phyloP scores from a whole-genome alignment of 2,797 vertebrate genomes.

The Chaunax sp. region DNA sequence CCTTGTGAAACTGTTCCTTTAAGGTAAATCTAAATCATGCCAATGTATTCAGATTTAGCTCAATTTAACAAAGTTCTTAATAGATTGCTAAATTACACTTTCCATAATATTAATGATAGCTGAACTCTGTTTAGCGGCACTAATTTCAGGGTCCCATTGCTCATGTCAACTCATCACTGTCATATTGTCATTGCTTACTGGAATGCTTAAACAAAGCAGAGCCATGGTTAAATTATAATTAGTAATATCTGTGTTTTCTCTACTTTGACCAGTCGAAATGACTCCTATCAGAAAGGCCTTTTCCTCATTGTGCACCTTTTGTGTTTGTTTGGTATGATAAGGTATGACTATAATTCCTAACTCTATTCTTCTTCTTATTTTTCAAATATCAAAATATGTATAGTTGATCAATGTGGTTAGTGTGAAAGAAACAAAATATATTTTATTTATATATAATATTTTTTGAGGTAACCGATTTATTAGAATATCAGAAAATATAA shows the following conservation, averaged over 20 bases:
- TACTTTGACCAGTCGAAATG: neutral
- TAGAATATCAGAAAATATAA: neutral
- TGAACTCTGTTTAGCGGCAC: neutral
- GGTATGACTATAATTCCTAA: neutral
- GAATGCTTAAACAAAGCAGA: neutral
- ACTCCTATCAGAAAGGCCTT: neutral
- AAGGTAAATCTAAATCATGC: neutral
- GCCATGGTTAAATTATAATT: conserved; percentile 6
- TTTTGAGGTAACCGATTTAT: no score
- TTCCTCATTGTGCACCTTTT: no score
- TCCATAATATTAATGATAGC: neutral
- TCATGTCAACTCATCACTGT: neutral
- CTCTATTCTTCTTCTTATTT: neutral
- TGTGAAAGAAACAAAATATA: neutral
- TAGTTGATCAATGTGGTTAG: neutral
- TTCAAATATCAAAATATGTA: neutral
- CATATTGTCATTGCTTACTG: neutral
- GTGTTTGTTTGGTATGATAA: no score
- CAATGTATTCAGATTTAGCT: neutral
- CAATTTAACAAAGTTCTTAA: neutral
- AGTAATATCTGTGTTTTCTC: conserved; percentile 2
- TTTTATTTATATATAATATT: no score
- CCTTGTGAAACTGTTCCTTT: neutral
- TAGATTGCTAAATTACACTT: no score
- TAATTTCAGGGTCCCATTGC: neutral